These are phyloP conservation scores for Hyaena hyaena DNA, from an alignment of 2,113 vertebrate genomes.

Conservation along the genomic window DNA sequence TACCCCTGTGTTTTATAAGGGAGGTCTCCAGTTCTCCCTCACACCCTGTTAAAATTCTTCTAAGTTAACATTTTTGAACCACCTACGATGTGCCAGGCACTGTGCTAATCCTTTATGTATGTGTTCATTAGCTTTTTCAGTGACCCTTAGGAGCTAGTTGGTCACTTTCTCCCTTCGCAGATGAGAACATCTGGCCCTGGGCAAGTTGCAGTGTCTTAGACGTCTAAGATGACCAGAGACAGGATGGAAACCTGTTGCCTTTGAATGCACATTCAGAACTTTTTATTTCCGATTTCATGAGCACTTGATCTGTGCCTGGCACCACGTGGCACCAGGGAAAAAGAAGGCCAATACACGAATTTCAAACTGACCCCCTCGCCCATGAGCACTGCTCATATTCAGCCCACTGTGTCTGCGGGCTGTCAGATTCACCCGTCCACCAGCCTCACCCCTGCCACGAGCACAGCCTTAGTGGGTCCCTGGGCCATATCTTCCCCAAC, in stretches of 20 bases:
- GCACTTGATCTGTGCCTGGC: background rate
- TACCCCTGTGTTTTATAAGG: background rate
- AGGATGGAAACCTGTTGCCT: constrained; percentile 11
- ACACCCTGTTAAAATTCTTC: background rate
- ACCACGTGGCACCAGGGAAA: background rate
- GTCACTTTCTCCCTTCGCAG: constrained; percentile 24
- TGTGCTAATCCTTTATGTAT: background rate
- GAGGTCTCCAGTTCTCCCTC: background rate
- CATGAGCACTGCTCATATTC: background rate
- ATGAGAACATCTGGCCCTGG: constrained; percentile 15
- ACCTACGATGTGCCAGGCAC: background rate
- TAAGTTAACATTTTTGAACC: background rate
- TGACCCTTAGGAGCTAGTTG: background rate
- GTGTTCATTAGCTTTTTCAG: background rate
- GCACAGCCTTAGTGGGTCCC: background rate
- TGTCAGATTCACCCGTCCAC: background rate
- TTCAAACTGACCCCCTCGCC: background rate
- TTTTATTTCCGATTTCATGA: background rate
- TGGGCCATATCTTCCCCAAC: background rate
- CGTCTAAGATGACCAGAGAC: constrained; percentile 27
- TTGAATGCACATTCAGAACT: background rate
- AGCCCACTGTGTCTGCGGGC: background rate
- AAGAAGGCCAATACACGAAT: background rate
- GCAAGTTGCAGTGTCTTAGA: constrained; percentile 18
- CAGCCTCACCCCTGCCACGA: background rate